Base-by-base conservation (phyloP, 92 coral and sea anemone genomes). In the Palythoa heliodiscus region DNA sequence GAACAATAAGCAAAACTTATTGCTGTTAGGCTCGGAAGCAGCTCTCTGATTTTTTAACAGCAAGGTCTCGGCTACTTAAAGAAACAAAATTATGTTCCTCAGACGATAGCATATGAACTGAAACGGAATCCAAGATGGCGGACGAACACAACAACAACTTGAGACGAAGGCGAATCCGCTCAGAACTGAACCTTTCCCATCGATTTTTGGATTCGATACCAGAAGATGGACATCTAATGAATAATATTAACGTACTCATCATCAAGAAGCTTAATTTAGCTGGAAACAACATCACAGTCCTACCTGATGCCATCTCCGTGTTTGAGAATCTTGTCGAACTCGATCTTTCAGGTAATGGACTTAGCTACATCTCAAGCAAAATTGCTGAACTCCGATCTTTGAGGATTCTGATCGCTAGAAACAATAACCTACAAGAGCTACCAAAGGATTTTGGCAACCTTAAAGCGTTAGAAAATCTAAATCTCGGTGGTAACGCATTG, bases 321-420 rank as follows among this genome's bases (percentile, higher is more conserved):
- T 96, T 96, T 79, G 72, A 79, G 66, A 96, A 94, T 77, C 91
- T 96, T 25, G 82, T 77, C 81, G 91, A 90, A 76, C 78, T 96
- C 85, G 99, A 96, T 83, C 76, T 93, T 23, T 96, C 99, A 3
- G 91, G 93, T 29, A 96, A 96, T 86, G 97, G 92, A 63, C 80
- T 96, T 39, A 93, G 85, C 35, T 89, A 89, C 73, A 88, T 96
- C 47, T 91, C 98, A 5, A 80, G 91, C 22, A 91, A 89, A 47
- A 86, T 96, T 39, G 91, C 91, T 50, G 95, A 96, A 69, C 97
- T 96, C 6, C 83, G 87, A 16, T 85, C 78, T n/a, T 92, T 96
- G 40, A 82, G 58, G 58, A 77, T 86, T 20, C 87, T 96, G 38
- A 77, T 91, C 60, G 95, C 91, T 11, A 94, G 87, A 83, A 94